Percentiles rank a stretch among this genome's conserved stretches.
These are phyloP conservation scores for Muraenolepis orangiensis DNA, from an alignment of 2,797 vertebrate species.

Conservation along the genomic window DNA sequence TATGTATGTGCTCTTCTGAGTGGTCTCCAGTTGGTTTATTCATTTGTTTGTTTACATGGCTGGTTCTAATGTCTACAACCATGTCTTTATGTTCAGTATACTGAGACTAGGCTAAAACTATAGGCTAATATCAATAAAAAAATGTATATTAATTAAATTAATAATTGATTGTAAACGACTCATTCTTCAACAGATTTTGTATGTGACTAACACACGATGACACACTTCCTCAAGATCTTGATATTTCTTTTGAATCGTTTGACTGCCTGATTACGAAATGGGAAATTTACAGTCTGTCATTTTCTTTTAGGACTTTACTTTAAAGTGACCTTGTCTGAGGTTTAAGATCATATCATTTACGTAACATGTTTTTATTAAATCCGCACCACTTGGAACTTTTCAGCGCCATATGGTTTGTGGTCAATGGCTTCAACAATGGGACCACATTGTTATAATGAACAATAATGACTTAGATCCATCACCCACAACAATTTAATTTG, in stretches of 20 bases:
- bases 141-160: too few species aligned
- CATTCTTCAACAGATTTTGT: background rate
- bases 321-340: background rate
- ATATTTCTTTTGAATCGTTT: background rate
- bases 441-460: background rate
- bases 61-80: background rate
- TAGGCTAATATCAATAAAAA: too few species aligned
- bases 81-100: background rate
- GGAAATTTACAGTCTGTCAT: background rate
- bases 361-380: too few species aligned
- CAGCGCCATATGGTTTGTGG: background rate
- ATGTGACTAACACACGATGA: background rate
- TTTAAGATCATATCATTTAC: background rate
- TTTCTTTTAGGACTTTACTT: background rate
- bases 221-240: background rate
- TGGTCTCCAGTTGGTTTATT: too few species aligned
- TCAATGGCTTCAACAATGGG: background rate
- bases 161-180: too few species aligned
- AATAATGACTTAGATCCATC: background rate
- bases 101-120: background rate
- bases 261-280: background rate
- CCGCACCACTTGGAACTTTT: background rate
- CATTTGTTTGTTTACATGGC: background rate
- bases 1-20: too few species aligned
- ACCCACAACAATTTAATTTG: background rate